phyloP scores from a whole-genome alignment of 2,113 vertebrate genomes.

The Clarias magur region DNA sequence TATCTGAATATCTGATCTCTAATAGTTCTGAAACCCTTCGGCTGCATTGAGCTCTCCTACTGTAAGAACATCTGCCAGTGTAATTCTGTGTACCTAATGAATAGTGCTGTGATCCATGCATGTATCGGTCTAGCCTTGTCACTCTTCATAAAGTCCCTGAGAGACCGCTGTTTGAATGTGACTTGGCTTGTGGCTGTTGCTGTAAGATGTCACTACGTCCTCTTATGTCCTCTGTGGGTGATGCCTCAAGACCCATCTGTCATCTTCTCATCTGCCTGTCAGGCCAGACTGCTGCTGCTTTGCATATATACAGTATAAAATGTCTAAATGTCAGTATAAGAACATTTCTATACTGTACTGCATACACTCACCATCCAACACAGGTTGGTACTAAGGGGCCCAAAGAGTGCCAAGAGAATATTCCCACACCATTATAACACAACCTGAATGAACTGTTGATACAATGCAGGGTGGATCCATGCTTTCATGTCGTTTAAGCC shows the following conservation, averaged over 20 bases:
- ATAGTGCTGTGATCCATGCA: conserved; percentile 7
- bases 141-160: conserved; percentile 10
- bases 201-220: conserved; percentile 9
- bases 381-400: no score
- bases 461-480: no score
- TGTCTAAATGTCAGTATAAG: no score
- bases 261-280: conserved; percentile 24
- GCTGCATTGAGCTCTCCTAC: not conserved
- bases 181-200: conserved; percentile 2
- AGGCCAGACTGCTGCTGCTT: not conserved
- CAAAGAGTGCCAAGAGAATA: no score
- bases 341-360: no score
- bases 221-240: conserved; percentile 35
- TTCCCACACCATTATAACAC: no score
- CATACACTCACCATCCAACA: no score
- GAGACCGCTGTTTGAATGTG: conserved; percentile 21
- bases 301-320: not conserved
- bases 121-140: conserved; percentile 1
- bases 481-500: no score
- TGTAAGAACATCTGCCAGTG: not conserved
- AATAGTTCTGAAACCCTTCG: not conserved
- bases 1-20: not conserved
- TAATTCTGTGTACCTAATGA: not conserved
- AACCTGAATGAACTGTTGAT: no score
- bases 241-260: conserved; percentile 41